These are phyloP conservation scores for Samia ricini DNA, from an alignment of 1,140 invertebrate genomes.

Conservation along the genomic window DNA sequence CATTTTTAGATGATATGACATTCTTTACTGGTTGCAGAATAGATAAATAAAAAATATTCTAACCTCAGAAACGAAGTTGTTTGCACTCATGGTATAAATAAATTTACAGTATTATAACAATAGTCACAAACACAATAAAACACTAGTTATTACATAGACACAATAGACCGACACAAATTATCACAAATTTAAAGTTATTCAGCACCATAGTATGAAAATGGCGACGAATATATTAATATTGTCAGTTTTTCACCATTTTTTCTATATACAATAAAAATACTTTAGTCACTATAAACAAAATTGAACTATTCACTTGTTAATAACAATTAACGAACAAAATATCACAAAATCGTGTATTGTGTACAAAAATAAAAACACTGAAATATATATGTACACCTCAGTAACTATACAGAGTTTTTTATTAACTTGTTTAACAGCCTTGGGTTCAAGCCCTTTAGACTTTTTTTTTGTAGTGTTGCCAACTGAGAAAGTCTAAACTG, in stretches of 20 bases:
- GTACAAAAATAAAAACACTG: constrained; percentile 22
- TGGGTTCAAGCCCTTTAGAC: too few species aligned
- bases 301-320: constrained; percentile 6
- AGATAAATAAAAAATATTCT: constrained; percentile 25
- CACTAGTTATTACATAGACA: constrained; percentile 12
- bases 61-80: constrained; percentile 39
- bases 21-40: neutral
- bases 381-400: constrained; percentile 3
- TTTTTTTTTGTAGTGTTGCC: too few species aligned
- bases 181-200: constrained; percentile 27
- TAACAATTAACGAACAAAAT: constrained; percentile 12
- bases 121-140: constrained; percentile 10
- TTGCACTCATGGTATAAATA: constrained; percentile 24
- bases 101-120: neutral
- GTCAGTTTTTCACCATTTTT: constrained; percentile 7
- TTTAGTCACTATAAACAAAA: constrained; percentile 1
- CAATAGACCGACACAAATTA: constrained; percentile 11
- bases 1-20: neutral
- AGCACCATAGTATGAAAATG: constrained; percentile 55
- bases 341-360: constrained; percentile 16
- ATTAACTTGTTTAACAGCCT: too few species aligned
- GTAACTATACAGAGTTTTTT: neutral
- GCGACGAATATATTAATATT: constrained; percentile 34
- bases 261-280: neutral
- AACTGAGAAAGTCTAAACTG: too few species aligned